A percentile compares a stretch with the other conserved stretches of the same genome.
Conservation (phyloP, 2,888 invertebrate species). For the Acanthosoma haemorrhoidale region DNA sequence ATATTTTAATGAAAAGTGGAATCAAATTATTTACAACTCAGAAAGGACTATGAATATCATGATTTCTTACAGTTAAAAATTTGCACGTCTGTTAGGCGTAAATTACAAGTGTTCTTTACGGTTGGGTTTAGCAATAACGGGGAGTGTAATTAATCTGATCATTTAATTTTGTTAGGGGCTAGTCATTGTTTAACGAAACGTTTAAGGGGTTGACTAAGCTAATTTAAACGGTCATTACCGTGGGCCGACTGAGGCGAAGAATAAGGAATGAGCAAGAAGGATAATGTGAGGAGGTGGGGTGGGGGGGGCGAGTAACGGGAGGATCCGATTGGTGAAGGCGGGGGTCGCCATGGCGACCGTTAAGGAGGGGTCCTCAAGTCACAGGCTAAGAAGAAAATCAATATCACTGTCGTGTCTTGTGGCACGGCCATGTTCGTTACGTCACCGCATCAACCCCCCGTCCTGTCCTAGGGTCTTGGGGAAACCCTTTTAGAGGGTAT, state of each 20-base stretch:
- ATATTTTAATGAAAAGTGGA: too few relatives aligned
- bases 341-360: constrained; percentile 27
- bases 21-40: too few relatives aligned
- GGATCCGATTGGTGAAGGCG: constrained; percentile 16
- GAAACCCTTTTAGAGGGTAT: too few relatives aligned
- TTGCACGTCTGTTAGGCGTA: too few relatives aligned
- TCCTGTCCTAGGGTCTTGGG: not conserved
- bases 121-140: too few relatives aligned
- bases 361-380: constrained; percentile 26
- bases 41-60: too few relatives aligned
- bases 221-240: not conserved
- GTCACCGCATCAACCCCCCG: not conserved
- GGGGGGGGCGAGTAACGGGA: not conserved
- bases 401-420: constrained; percentile 18
- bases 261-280: constrained; percentile 14
- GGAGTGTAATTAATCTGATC: too few relatives aligned
- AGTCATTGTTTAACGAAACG: too few relatives aligned
- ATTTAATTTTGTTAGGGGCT: too few relatives aligned
- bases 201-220: too few relatives aligned
- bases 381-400: constrained; percentile 23
- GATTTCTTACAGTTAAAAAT: too few relatives aligned
- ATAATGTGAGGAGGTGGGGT: not conserved
- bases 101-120: too few relatives aligned
- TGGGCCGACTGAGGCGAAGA: not conserved
- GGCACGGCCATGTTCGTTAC: constrained; percentile 20